A percentile compares a stretch with the other conserved stretches of the same genome.
phyloP scores from a whole-genome alignment of 2,113 vertebrate genomes.

The Naja naja region DNA sequence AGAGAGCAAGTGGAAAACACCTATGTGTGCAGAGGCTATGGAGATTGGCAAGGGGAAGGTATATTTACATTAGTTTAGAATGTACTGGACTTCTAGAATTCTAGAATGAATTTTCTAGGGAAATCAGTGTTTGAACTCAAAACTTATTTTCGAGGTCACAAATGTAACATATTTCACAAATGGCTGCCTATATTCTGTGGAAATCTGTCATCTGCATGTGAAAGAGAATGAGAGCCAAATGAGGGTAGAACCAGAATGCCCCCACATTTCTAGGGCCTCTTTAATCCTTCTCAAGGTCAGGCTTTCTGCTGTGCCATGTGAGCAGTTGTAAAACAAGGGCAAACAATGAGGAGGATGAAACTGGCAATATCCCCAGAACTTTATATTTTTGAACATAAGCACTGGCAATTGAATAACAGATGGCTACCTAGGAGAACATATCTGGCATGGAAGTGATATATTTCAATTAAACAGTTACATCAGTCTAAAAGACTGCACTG shows the following conservation, averaged over 20 bases:
- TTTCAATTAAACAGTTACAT: neutral
- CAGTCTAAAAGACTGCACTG: neutral
- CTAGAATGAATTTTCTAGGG: neutral
- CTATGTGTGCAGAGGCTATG: neutral
- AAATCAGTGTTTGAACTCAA: neutral
- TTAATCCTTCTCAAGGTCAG: neutral
- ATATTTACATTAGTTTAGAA: neutral
- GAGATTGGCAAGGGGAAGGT: neutral
- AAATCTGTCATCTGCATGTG: neutral
- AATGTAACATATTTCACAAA: neutral
- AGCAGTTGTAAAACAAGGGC: neutral
- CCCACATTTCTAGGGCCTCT: neutral
- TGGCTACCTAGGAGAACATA: neutral
- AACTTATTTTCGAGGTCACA: neutral
- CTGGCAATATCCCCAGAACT: neutral
- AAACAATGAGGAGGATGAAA: neutral
- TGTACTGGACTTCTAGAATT: neutral
- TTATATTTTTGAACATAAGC: neutral
- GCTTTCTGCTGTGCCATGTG: neutral
- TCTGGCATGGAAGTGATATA: neutral
- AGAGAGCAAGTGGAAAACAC: neutral
- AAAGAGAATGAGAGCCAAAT: neutral
- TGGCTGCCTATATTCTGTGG: neutral
- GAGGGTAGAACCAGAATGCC: neutral
- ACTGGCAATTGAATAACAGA: neutral